phyloP scores from a whole-genome alignment of 2,797 vertebrate species.

The Periparus ater region DNA sequence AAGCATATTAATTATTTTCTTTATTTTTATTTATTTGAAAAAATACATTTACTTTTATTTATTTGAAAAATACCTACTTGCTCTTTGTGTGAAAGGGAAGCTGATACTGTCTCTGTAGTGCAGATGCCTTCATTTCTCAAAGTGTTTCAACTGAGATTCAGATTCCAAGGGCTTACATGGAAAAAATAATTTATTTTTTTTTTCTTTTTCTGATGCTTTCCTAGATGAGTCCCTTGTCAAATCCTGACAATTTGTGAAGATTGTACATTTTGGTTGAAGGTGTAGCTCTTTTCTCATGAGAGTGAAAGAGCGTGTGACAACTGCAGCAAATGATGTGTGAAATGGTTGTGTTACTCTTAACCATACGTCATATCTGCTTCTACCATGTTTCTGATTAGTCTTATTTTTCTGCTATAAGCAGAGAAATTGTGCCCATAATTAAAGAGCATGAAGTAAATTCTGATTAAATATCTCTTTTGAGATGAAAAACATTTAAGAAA shows the following conservation, averaged over 20 bases:
- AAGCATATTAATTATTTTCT: background rate
- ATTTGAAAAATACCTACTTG: background rate
- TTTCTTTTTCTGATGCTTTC: background rate
- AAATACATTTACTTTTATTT: background rate
- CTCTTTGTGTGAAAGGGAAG: background rate
- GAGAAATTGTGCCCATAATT: background rate
- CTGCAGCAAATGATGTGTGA: conserved; percentile 11
- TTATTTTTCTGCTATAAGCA: background rate
- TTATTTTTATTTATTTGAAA: background rate
- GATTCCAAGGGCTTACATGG: background rate
- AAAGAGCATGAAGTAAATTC: background rate
- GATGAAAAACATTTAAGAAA: background rate
- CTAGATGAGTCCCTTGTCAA: conserved; percentile 20
- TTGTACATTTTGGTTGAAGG: conserved; percentile 3
- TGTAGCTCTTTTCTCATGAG: background rate
- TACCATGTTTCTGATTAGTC: background rate
- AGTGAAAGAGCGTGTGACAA: conserved; percentile 52
- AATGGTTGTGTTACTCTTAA: background rate
- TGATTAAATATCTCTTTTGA: background rate
- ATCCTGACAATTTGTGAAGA: conserved; percentile 21
- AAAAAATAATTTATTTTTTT: conserved; percentile 19
- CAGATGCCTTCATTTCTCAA: background rate
- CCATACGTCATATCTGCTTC: background rate
- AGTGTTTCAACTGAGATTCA: background rate
- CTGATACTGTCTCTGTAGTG: background rate